Base-by-base conservation (phyloP, 2,113 vertebrate species). In the Corythaeola cristata region DNA sequence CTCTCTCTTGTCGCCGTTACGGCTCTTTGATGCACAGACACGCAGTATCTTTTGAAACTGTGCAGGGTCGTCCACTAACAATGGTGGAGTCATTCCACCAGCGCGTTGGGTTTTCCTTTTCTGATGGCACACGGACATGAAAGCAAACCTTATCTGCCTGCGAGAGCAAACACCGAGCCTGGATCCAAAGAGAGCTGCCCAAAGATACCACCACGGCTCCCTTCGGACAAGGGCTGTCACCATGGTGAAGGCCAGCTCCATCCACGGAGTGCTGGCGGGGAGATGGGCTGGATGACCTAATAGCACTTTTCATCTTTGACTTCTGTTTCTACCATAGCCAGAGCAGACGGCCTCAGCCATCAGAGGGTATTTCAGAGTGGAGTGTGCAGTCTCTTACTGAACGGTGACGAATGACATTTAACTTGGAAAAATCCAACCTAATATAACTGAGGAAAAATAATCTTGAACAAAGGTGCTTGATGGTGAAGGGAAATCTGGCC, bases 71-170 rank as follows among this genome's bases (percentile, higher is more conserved):
- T 20, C 63, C 75, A 16, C 41, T 6, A 89, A 96, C 96, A 95
- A 74, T 74, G 88, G 80, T n/a, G 85, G 76, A 94, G 82, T 58
- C 91, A 81, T 93, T 95, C 59, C 87, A 77, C 83, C 81, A 83
- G 24, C 9, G 11, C 0, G 1, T 8, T 91, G 92, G 45, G n/a
- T 87, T 96, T 97, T 97, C 81, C 62, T 83, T n/a, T 97, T 60
- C 90, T 88, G 75, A 50, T 26, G 75, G 69, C 89, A 74, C 67
- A 67, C 1, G 66, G 73, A 96, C 95, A 93, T 97, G 89, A 97
- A 97, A 97, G 94, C 78, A 64, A 59, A 78, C n/a, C 84, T 96
- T 97, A 97, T 97, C 96, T 77, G 93, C 73, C 68, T 3, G 62
- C 4, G 6, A 53, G 71, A 93, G 93, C 83, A 59, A 93, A 93